Evolutionary conservation across 2,797 vertebrate species (phyloP), one percentile per base, ranked within the genome.

Genomic region (Hypotaenidia philippensis): DNA sequence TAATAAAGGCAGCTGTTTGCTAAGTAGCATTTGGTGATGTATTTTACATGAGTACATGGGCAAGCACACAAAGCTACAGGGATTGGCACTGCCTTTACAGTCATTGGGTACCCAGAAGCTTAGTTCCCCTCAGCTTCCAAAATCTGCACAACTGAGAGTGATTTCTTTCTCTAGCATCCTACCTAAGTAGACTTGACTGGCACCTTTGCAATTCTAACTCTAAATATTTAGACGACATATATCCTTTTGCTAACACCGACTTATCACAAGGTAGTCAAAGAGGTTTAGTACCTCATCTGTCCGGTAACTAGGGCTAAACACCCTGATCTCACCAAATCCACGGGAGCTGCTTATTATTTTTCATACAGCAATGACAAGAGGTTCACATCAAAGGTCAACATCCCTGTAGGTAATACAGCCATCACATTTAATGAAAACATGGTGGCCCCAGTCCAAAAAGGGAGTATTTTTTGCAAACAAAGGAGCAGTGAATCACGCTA

Each of bases 271-370:
- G 20, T 44, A 81, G 59, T 75, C 92, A 90, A 91, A 86, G 3
- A 64, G 77, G 29, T 94, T 90, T 76, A 94, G 66, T 68, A 78
- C 60, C 55, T 93, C 83, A 93, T 82, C 40, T 92, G 63, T 65
- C 83, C 86, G 80, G 82, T 14, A 49, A 77, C 66, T 47, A 44
- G 29, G 80, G 76, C 49, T 81, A 78, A 91, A 89, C 32, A 71
- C 45, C 21, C 22, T 11, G 61, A 79, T 56, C 83, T 76, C 89
- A 56, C 38, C 80, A 89, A 96, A 95, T 89, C 76, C 83, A 63
- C 0, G 0, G 83, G 59, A 88, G 32, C 29, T 40, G 55, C 56
- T 23, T 60, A 38, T 59, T 71, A 26, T 55, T 92, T 83, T 72
- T 59, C 26, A 50, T 3, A 63, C 4, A 90, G 66, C 13, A 45